Conservation (phyloP, 53 echinoderm and acorn worm genomes). For the Zoroaster sp. region DNA sequence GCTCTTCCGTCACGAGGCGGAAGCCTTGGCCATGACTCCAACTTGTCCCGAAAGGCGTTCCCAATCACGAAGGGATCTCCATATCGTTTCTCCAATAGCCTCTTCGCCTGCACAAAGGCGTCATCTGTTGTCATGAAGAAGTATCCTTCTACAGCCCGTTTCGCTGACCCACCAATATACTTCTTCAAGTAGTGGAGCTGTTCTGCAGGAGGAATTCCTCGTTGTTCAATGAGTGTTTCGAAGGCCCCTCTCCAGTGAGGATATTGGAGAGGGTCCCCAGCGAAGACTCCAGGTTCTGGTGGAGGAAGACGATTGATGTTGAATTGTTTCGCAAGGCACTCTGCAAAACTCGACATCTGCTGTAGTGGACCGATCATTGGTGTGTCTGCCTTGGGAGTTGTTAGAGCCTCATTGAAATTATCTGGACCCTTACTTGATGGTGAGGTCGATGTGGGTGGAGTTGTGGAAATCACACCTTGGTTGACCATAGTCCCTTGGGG, state of each 20-base stretch:
- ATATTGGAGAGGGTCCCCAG: slow-evolving; percentile 60
- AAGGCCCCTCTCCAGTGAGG: slow-evolving; percentile 55
- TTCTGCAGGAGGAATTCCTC: slow-evolving; percentile 34
- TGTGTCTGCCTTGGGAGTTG: too few species aligned
- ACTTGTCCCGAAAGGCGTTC: slow-evolving; percentile 42
- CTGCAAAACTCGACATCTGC: too few species aligned
- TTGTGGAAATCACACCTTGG: too few species aligned
- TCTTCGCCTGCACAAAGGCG: slow-evolving; percentile 39
- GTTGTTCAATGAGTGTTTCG: slow-evolving; percentile 47
- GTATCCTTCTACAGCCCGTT: slow-evolving; percentile 53
- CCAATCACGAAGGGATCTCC: slow-evolving; percentile 47
- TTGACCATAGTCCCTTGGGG: too few species aligned
- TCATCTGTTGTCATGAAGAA: slow-evolving; percentile 45
- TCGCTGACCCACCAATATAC: slow-evolving; percentile 62
- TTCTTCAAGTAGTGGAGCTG: slow-evolving; percentile 59
- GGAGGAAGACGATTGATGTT: slow-evolving; percentile 26
- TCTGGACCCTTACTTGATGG: too few species aligned
- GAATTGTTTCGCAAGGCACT: slow-evolving; percentile 16
- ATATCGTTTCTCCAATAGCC: slow-evolving; percentile 21
- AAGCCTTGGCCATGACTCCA: slow-evolving; percentile 44
- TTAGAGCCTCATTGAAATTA: too few species aligned
- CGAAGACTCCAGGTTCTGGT: slow-evolving; percentile 60
- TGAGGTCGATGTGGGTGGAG: too few species aligned
- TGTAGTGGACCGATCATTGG: too few species aligned
- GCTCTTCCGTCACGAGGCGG: slow-evolving; percentile 16